Evolutionary conservation across 2,888 invertebrate species (phyloP).

Genomic region (Acrobasis consociella): DNA sequence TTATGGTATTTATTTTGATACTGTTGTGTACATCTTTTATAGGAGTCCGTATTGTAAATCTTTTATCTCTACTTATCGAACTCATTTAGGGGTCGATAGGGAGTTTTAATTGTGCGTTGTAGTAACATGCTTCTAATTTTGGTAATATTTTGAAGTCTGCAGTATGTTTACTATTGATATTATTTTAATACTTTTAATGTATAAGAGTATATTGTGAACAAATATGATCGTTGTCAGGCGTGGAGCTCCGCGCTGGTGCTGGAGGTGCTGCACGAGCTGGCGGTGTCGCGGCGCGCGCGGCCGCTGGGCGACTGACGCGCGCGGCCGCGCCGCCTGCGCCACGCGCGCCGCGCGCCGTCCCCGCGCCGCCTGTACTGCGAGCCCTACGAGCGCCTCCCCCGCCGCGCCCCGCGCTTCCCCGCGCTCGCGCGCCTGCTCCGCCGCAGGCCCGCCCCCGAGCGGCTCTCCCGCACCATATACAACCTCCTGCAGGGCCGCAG

Average conservation of each 20-base stretch:
- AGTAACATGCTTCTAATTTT: too few species aligned
- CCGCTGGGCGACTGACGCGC: constrained; percentile 56
- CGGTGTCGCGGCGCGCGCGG: constrained; percentile 53
- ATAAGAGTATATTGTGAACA: neutral
- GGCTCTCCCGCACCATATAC: constrained; percentile 46
- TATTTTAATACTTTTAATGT: neutral
- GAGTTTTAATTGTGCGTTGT: too few species aligned
- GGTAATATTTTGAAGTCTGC: neutral
- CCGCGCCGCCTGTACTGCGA: constrained; percentile 43
- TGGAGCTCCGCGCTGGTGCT: constrained; percentile 96
- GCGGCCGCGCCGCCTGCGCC: constrained; percentile 51
- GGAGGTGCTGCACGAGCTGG: constrained; percentile 89
- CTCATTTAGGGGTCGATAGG: too few species aligned
- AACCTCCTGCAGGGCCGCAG: constrained; percentile 51
- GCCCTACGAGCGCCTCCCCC: constrained; percentile 42
- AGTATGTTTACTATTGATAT: too few species aligned
- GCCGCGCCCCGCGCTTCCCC: constrained; percentile 30
- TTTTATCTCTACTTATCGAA: too few species aligned
- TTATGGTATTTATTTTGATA: too few species aligned
- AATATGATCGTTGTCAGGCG: constrained; percentile 81
- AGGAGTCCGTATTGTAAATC: too few species aligned
- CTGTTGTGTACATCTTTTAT: too few species aligned
- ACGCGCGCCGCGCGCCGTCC: constrained; percentile 37
- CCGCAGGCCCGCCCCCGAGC: constrained; percentile 32
- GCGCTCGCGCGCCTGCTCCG: constrained; percentile 41